Conservation (phyloP, 2,113 vertebrate species). For the Channa maculata region DNA sequence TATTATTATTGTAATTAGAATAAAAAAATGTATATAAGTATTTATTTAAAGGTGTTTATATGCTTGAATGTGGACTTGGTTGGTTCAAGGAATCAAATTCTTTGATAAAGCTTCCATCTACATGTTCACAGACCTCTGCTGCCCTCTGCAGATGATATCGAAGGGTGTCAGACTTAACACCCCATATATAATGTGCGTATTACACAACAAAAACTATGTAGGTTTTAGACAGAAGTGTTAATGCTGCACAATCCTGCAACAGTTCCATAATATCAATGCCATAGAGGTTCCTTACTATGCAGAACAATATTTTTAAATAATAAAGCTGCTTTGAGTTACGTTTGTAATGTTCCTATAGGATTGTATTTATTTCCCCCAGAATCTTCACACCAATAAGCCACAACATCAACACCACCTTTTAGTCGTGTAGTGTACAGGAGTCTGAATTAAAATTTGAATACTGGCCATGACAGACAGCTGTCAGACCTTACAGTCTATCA, state of each 20-base stretch:
- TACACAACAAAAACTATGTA: too few relatives aligned
- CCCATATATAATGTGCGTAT: rapidly evolving
- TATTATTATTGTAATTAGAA: too few relatives aligned
- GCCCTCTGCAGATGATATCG: slow-evolving; percentile 57
- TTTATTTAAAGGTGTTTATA: neutral
- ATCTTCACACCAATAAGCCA: too few relatives aligned
- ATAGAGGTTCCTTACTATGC: neutral
- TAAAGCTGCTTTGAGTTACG: neutral
- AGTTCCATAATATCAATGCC: neutral
- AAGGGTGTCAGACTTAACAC: neutral
- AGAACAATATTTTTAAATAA: neutral
- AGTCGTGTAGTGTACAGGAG: too few relatives aligned
- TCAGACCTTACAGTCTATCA: too few relatives aligned
- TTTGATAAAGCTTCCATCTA: neutral
- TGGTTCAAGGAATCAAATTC: neutral
- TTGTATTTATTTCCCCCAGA: too few relatives aligned
- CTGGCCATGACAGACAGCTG: too few relatives aligned
- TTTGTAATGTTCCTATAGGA: too few relatives aligned
- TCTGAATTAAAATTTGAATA: too few relatives aligned
- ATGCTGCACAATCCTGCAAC: neutral
- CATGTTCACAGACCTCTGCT: slow-evolving; percentile 61
- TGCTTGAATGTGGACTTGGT: neutral
- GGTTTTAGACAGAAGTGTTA: neutral
- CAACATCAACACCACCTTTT: too few relatives aligned
- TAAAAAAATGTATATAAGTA: too few relatives aligned